Percentiles rank a stretch among this genome's conserved stretches.
These are phyloP conservation scores for Oncorhynchus mykiss DNA, from an alignment of 2,113 vertebrate species.

Conservation along the genomic window DNA sequence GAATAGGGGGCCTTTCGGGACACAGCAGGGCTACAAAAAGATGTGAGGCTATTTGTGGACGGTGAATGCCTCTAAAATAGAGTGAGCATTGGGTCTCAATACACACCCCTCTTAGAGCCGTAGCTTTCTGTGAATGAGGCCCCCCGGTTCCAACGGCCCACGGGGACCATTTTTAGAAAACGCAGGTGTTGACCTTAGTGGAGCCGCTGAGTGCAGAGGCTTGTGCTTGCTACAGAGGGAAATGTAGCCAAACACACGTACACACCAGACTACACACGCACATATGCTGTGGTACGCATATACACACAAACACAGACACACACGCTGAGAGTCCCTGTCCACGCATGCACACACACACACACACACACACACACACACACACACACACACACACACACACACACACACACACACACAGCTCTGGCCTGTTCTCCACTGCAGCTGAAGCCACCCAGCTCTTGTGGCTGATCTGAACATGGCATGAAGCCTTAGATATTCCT, in stretches of 20 bases:
- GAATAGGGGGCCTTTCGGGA: too few species aligned
- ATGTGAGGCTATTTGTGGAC: conserved; percentile 72
- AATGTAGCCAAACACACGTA: conserved; percentile 43
- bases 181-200: conserved; percentile 83
- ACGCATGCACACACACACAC: too few species aligned
- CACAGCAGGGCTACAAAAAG: conserved; percentile 47
- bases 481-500: conserved; percentile 36
- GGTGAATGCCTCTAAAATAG: conserved; percentile 73
- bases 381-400: too few species aligned
- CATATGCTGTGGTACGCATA: too few species aligned
- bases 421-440: conserved; percentile 46
- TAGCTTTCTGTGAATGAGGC: conserved; percentile 80
- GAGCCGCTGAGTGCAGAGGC: conserved; percentile 33
- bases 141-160: conserved; percentile 12
- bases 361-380: too few species aligned
- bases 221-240: conserved; percentile 75
- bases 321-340: too few species aligned
- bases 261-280: too few species aligned
- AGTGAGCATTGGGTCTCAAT: conserved; percentile 72
- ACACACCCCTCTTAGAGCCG: conserved; percentile 73
- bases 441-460: conserved; percentile 8
- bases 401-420: conserved; percentile 22
- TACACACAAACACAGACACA: too few species aligned
- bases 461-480: conserved; percentile 25
- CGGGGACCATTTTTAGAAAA: conserved; percentile 72